These are phyloP conservation scores for Eurystomus glaucurus DNA, from an alignment of 2,797 vertebrate species.

Conservation along the genomic window DNA sequence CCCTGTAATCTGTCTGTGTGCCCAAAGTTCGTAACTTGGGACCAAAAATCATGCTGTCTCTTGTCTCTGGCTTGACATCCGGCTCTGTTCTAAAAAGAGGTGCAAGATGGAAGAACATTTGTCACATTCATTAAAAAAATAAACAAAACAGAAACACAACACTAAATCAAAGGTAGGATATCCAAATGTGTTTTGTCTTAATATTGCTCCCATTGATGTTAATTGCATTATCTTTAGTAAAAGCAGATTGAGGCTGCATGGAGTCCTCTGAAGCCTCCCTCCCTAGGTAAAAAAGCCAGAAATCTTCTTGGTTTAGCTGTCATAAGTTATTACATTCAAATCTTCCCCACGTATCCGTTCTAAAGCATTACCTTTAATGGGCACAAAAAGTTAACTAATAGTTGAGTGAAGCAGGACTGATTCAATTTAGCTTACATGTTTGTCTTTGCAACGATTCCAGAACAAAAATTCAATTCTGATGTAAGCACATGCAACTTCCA, in stretches of 20 bases:
- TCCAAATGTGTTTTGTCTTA: background rate
- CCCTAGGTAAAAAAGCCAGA: background rate
- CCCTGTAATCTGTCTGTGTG: constrained; percentile 95
- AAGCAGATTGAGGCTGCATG: background rate
- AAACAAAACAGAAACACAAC: background rate
- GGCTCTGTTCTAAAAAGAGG: constrained; percentile 77
- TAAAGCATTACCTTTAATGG: background rate
- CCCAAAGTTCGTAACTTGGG: constrained; percentile 82
- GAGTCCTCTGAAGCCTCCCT: background rate
- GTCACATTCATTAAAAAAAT: background rate
- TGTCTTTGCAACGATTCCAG: background rate
- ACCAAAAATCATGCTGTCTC: background rate
- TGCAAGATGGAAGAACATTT: background rate
- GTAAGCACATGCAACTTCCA: background rate
- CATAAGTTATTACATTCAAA: background rate
- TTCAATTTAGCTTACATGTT: background rate
- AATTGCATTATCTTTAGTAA: background rate
- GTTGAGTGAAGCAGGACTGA: background rate
- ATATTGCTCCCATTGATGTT: background rate
- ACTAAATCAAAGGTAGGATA: background rate
- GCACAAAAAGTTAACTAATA: background rate
- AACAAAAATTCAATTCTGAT: background rate
- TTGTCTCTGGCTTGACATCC: background rate
- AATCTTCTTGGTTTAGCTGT: background rate
- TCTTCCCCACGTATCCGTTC: background rate